Evolutionary conservation across 2,888 invertebrate species (phyloP).

Genomic region (Synanthedon formicaeformis): DNA sequence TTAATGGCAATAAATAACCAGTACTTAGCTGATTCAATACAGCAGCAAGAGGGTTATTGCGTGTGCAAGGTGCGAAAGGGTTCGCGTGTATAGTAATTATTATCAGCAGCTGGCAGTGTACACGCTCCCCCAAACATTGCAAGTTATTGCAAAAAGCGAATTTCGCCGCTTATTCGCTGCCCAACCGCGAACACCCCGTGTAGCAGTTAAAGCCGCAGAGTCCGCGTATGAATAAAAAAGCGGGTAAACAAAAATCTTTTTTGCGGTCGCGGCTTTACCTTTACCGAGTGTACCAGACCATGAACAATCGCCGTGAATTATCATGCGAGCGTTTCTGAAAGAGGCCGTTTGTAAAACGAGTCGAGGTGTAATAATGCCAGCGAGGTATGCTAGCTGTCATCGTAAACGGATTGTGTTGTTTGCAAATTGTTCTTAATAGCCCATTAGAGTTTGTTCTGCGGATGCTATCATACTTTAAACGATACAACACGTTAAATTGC

Average conservation of each 20-base stretch:
- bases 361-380: constrained; percentile 43
- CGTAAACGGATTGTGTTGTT: constrained; percentile 44
- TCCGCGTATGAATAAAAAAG: constrained; percentile 49
- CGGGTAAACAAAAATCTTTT: constrained; percentile 59
- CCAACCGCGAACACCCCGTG: constrained; percentile 40
- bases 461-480: constrained; percentile 21
- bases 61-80: constrained; percentile 64
- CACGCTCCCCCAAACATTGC: constrained; percentile 48
- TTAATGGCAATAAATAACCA: constrained; percentile 15
- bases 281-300: constrained; percentile 60
- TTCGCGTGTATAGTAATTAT: constrained; percentile 59
- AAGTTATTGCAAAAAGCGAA: constrained; percentile 46
- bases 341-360: constrained; percentile 55
- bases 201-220: constrained; percentile 48
- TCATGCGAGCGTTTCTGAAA: constrained; percentile 60
- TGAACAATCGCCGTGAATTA: constrained; percentile 64
- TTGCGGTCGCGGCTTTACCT: constrained; percentile 64
- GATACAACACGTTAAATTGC: constrained; percentile 9
- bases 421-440: constrained; percentile 43
- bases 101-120: constrained; percentile 55
- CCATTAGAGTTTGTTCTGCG: constrained; percentile 19
- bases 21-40: constrained; percentile 22
- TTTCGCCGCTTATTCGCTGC: constrained; percentile 34
- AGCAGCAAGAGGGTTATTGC: constrained; percentile 15
- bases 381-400: constrained; percentile 35